Base-by-base conservation (phyloP, 2,113 vertebrate species). In the Petroica traversi region DNA sequence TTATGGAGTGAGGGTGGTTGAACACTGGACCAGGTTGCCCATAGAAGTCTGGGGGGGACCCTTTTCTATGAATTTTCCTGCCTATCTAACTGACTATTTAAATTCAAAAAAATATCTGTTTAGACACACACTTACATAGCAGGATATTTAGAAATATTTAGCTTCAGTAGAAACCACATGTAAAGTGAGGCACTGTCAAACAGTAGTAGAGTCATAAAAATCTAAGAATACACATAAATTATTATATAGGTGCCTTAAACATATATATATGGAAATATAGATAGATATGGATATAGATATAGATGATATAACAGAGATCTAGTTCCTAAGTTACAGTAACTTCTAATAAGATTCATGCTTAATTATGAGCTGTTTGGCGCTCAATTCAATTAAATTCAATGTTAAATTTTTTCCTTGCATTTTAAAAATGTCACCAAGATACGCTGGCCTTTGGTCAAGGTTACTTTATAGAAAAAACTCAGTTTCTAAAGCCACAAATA, bases 1-100 rank as follows among this genome's bases (percentile, higher is more conserved):
- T 40, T 34, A 38, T 28, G 4, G 19, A 79, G 20, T 43, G 31
- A 52, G 13, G 1, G 15, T 38, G 14, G 10, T 28, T 74, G 26
- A 85, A 86, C 25, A 19, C 15, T 31, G 17, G 28, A 41, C 9
- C 8, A 74, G 19, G 3, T 49, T 82, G 16, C 15, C 20, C 48
- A 8, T 40, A 48, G 17, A 31, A 20, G 6, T 40, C 8, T 38
- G 2, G 4, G 2, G 2, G 4, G 3, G 1, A 24, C 10, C 8
- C 3, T 25, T n/a, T 20, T 82, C 41, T 34, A 3, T 14, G 45
- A 26, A 3, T 51, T 61, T 92, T 71, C 24, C 40, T 43, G 69
- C 19, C 8, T 31, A 36, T 11, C 29, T 63, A 71, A 68, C 12
- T 3, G 6, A 49, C 9, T 49, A 46, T 20, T 43, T 67, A 29